phyloP scores from a whole-genome alignment of 1,140 invertebrate genomes.

The Druon quercuslanigerum region DNA sequence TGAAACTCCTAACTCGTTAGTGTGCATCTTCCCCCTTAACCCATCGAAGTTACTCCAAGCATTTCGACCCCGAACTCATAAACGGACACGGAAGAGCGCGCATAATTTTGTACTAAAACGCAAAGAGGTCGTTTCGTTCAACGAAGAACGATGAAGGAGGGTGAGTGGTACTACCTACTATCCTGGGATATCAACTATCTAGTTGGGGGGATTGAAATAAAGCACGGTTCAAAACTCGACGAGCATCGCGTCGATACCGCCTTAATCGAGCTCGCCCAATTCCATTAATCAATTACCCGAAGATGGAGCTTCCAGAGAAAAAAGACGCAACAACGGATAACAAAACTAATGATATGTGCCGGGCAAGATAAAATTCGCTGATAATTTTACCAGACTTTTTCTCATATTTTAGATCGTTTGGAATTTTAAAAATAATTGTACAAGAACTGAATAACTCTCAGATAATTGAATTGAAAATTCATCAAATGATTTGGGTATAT shows the following conservation, averaged over 20 bases:
- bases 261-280: slow-evolving; percentile 5
- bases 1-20: slow-evolving; percentile 39
- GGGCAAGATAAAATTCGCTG: slow-evolving; percentile 5
- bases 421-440: not conserved
- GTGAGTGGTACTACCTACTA: slow-evolving; percentile 33
- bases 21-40: slow-evolving; percentile 40
- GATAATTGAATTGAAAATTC: not conserved
- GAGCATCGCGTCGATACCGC: slow-evolving; percentile 28
- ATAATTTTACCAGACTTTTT: slow-evolving; percentile 1
- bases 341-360: not conserved
- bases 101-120: slow-evolving; percentile 72
- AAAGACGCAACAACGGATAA: not conserved
- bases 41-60: slow-evolving; percentile 42
- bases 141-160: slow-evolving; percentile 43
- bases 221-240: slow-evolving; percentile 51
- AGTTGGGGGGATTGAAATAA: slow-evolving; percentile 57
- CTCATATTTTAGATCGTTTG: not conserved
- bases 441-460: not conserved
- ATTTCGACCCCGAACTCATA: slow-evolving; percentile 63
- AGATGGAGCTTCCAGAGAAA: not conserved
- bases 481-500: too few species aligned
- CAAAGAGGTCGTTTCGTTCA: slow-evolving; percentile 66
- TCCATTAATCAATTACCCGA: slow-evolving; percentile 23
- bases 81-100: slow-evolving; percentile 69
- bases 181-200: slow-evolving; percentile 48